Base-by-base conservation (phyloP, 2,888 invertebrate genomes). In the Listrodromus nycthemerus region DNA sequence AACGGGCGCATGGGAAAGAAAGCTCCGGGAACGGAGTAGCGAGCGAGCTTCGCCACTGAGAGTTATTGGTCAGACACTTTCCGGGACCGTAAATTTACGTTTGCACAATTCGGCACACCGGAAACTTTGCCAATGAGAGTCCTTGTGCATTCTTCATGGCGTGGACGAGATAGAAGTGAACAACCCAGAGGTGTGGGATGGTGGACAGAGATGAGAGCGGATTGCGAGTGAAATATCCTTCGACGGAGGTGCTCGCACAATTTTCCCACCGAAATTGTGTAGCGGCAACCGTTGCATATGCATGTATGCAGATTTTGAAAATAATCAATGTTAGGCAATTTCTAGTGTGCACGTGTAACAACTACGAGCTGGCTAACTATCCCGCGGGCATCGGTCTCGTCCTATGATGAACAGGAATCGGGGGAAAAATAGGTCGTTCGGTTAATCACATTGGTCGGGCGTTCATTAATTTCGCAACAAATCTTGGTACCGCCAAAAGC, bases 271-370 rank as follows among this genome's bases (percentile, higher is more conserved):
- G 81, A 81, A 84, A 81, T 84, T 75, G 84, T 78, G 78, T 79
- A 78, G 74, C 41, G 75, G 63, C 24, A 63, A 55, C 65, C 75
- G 74, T 78, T 84, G 81, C 84, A 79, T 84, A 84, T 84, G 84
- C 84, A 84, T 81, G 75, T 79, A 84, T 84, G 84, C 81, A 81
- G 75, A 84, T 84, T 84, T 84, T 78, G 78, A 16, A 81, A 84
- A 81, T 84, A 81, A 65, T 84, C 81, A 81, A 84, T 84, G 84
- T 82, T 79, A 79, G 66, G 55, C 75, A 13, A 76, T 84, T 75
- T 75, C 81, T 67, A 79, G 71, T 67, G 75, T 63, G 61, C 81
- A 45, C 66, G 71, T 66, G 52, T 52, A 71, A 81, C 69, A 45
- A 69, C 21, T 4, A 19, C 50, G 48, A 61, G 37, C 63, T 50